A percentile compares a stretch with the other conserved stretches of the same genome.
These are phyloP conservation scores for Morone saxatilis DNA, from an alignment of 2,113 vertebrate species.

Conservation along the genomic window DNA sequence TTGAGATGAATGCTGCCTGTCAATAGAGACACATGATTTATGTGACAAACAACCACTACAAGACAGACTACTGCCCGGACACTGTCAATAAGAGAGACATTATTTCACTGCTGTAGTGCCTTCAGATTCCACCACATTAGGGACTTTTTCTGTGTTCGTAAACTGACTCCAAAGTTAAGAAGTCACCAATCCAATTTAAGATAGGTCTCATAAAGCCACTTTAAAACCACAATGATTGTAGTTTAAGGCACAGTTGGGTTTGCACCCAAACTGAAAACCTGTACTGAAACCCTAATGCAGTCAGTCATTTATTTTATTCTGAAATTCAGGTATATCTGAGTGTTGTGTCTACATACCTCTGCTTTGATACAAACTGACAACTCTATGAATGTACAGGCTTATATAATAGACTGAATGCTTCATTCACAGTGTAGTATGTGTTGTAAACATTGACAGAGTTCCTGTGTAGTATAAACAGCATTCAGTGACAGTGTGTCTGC, in stretches of 20 bases:
- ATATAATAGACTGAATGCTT: neutral
- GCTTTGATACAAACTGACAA: neutral
- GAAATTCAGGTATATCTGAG: neutral
- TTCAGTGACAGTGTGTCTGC: neutral
- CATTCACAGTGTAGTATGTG: neutral
- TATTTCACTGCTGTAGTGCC: neutral
- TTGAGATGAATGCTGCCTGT: neutral
- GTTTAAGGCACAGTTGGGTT: neutral
- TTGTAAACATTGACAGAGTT: neutral
- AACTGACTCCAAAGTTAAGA: neutral
- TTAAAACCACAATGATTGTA: neutral
- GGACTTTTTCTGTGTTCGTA: neutral
- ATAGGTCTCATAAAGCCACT: neutral
- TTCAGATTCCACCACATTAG: neutral
- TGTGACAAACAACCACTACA: neutral
- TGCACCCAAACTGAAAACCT: neutral
- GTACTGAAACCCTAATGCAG: too few species aligned
- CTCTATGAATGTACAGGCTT: neutral
- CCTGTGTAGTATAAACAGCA: neutral
- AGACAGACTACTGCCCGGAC: too few species aligned
- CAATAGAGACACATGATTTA: neutral
- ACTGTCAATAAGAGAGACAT: neutral
- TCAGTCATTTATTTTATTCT: neutral
- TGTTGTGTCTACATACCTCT: too few species aligned
- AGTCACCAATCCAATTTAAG: neutral